Evolutionary conservation across 2,888 invertebrate species (phyloP).

Genomic region (Papilio protenor): DNA sequence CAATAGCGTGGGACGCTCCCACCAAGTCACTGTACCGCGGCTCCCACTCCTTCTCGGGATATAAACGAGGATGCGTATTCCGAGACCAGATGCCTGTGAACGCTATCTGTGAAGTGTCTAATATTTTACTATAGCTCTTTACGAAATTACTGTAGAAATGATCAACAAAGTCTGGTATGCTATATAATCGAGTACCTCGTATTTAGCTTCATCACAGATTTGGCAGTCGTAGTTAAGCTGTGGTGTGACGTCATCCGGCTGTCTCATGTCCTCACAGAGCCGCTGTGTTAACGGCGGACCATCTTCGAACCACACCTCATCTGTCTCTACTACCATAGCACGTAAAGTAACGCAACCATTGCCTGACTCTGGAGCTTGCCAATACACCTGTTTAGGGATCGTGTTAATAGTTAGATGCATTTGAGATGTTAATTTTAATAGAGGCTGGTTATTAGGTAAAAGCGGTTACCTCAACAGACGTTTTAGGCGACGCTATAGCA

Average conservation of each 20-base stretch:
- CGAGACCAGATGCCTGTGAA: slow-evolving; percentile 78
- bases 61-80: slow-evolving; percentile 71
- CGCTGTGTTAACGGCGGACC: slow-evolving; percentile 67
- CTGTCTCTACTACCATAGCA: slow-evolving; percentile 75
- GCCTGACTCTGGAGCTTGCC: slow-evolving; percentile 75
- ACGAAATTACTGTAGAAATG: background rate
- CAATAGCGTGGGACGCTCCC: slow-evolving; percentile 71
- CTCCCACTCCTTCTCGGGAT: slow-evolving; percentile 76
- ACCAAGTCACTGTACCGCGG: slow-evolving; percentile 73
- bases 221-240: slow-evolving; percentile 69
- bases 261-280: slow-evolving; percentile 73
- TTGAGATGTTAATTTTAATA: background rate
- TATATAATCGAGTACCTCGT: slow-evolving; percentile 61
- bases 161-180: background rate
- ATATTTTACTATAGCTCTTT: background rate
- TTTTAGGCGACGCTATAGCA: slow-evolving; percentile 61
- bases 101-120: slow-evolving; percentile 58
- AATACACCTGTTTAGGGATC: slow-evolving; percentile 63
- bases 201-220: slow-evolving; percentile 77
- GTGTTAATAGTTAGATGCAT: background rate
- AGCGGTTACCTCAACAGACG: slow-evolving; percentile 65
- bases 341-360: slow-evolving; percentile 74
- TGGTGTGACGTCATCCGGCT: slow-evolving; percentile 74
- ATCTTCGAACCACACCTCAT: slow-evolving; percentile 74
- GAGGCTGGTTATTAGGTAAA: background rate